Base-by-base conservation (phyloP, 2,113 vertebrate species). In the Neomonachus schauinslandi region DNA sequence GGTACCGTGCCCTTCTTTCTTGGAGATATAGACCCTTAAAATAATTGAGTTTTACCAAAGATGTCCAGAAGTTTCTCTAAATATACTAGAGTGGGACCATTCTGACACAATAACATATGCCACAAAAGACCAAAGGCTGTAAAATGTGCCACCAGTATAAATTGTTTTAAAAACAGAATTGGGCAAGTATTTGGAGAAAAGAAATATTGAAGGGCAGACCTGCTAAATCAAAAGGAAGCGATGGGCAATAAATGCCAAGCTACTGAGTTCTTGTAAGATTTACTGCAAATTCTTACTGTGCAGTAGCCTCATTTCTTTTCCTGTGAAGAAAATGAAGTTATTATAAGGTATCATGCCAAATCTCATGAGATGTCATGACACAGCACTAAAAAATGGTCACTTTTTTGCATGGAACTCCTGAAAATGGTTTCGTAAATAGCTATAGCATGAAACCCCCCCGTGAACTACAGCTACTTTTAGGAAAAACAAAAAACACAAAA, bases 251-350 rank as follows among this genome's bases (percentile, higher is more conserved):
- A 98, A 99, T 93, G 97, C 92, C 94, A 97, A 69, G 49, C 94
- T 96, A 76, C 67, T 86, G 97, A 83, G 84, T 84, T 97, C 51
- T 79, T 95, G 4, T 71, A 95, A 98, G 84, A 99, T 98, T 98
- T 98, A 98, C 84, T 97, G 76, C 39, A 89, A 97, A 97, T 95
- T 98, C 96, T 97, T n/a, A 96, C 89, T 82, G 76, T 96, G 82
- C 49, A 61, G 42, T 91, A 97, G 71, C 49, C 94, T 97, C 96
- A 95, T 98, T 98, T 98, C 97, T 97, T 93, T 96, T 93, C 84
- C 93, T 96, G 72, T 96, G 92, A 97, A 77, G 55, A 98, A 98
- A 98, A 98, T 98, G 49, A 98, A 98, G 96, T 98, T 98, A 98
- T 98, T 98, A 98, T 92, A 97, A 96, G 92, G 91, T 96, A 98